Base-by-base conservation (phyloP, 2,888 invertebrate species). In the Calliphora vomitoria region DNA sequence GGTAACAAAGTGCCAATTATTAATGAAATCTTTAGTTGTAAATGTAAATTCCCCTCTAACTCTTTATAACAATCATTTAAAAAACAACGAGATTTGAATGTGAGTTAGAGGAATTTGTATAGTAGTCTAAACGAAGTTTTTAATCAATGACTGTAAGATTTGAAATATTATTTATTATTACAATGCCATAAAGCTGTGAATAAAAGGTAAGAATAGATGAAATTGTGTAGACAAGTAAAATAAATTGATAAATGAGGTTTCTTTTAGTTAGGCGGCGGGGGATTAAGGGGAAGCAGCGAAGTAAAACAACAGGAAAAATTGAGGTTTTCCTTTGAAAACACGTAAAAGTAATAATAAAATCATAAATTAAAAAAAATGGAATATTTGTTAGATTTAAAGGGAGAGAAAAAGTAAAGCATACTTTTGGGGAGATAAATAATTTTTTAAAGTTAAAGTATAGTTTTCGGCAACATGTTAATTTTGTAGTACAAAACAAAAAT, bases 61-160 rank as follows among this genome's bases (percentile, higher is more conserved):
- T 69, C 69, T 80, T 60, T 71, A 31, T 3, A 10, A 44, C 8
- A 44, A 11, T 66, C 13, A 41, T 8, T 4, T 44, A 35, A 50
- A 31, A 13, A 41, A 18, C 55, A 44, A 44, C n/a, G n/a, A n/a
- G n/a, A n/a, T n/a, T n/a, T n/a, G n/a, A n/a, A n/a, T n/a, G n/a
- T n/a, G 5, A 58, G 50, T 1, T 25, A 11, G 20, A 25, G 44
- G 18, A 18, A 62, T 35, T 50, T 18, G 44, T 71, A 41, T 47
- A 78, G 68, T 72, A 55, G n/a, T n/a, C n/a, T 50, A 82, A 76
- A 69, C 41, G 13, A 82, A 44, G 62, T 90, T 91, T 92, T 91
- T 91, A 91, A 91, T 91, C 91, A 92, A 91, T 90, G 90, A 75
- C 74, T 85, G 82, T 83, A 87, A 69, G 78, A 85, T 86, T 85